Evolutionary conservation across 1,140 invertebrate genomes (phyloP).

Genomic region (Tetraneura akinire): DNA sequence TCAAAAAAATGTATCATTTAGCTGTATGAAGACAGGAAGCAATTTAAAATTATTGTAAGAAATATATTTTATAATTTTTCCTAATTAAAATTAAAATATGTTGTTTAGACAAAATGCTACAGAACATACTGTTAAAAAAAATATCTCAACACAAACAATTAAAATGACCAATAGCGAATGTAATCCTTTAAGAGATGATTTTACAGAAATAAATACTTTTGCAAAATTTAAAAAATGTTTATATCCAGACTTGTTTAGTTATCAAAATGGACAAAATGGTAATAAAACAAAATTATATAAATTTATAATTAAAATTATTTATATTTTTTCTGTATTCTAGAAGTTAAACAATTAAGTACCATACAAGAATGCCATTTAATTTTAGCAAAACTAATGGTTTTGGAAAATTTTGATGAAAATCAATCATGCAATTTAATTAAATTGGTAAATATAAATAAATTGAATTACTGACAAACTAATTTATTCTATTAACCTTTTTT

Average conservation of each 20-base stretch:
- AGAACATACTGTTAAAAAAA: constrained; percentile 25
- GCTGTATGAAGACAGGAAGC: constrained; percentile 42
- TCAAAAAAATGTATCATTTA: constrained; percentile 48
- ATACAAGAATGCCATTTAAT: constrained; percentile 45
- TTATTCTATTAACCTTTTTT: neutral
- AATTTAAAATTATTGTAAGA: constrained; percentile 43
- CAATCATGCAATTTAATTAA: constrained; percentile 31
- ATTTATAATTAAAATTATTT: neutral
- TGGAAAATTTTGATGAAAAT: constrained; percentile 27
- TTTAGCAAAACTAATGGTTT: constrained; percentile 37
- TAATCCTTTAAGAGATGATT: neutral
- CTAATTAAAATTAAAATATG: neutral
- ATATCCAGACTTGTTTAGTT: constrained; percentile 25
- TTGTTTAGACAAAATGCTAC: constrained; percentile 22
- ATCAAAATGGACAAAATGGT: constrained; percentile 1
- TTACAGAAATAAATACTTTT: constrained; percentile 25
- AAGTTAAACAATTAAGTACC: constrained; percentile 20
- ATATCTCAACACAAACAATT: constrained; percentile 25
- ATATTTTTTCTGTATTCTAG: neutral
- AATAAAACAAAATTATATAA: neutral
- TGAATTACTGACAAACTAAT: neutral
- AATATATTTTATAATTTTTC: neutral
- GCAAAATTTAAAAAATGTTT: constrained; percentile 39
- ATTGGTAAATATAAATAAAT: neutral
- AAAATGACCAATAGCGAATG: neutral